A percentile compares a stretch with the other conserved stretches of the same genome.
These are phyloP conservation scores for Gymnosoma rotundatum DNA, from an alignment of 2,888 invertebrate species.

Conservation along the genomic window DNA sequence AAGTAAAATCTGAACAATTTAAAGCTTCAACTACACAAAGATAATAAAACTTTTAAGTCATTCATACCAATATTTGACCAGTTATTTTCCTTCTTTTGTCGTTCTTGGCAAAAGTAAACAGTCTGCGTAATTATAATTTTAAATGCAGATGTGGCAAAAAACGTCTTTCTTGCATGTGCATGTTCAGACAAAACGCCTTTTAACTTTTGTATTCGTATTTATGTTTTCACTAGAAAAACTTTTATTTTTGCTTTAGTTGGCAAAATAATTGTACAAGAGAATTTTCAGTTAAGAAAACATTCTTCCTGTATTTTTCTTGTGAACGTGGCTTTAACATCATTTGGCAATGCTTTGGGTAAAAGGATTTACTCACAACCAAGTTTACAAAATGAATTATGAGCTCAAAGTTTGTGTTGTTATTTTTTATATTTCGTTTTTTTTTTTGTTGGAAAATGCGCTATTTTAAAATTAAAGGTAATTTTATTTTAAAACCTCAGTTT, in stretches of 20 bases:
- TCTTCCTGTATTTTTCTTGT: slow-evolving; percentile 9
- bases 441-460: not conserved
- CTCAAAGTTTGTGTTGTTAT: slow-evolving; percentile 51
- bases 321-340: slow-evolving; percentile 48
- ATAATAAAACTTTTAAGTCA: slow-evolving; percentile 54
- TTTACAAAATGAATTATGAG: slow-evolving; percentile 70
- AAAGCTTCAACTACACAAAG: not conserved
- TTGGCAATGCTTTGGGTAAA: slow-evolving; percentile 58
- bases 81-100: slow-evolving; percentile 20
- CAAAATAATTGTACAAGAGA: slow-evolving; percentile 53
- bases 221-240: slow-evolving; percentile 48
- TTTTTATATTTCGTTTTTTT: slow-evolving; percentile 17
- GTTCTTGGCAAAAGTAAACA: slow-evolving; percentile 63
- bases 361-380: slow-evolving; percentile 66
- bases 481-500: not conserved
- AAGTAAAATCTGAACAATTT: not conserved
- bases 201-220: slow-evolving; percentile 23
- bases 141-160: slow-evolving; percentile 73
- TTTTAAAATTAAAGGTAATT: not conserved
- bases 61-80: slow-evolving; percentile 68
- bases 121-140: slow-evolving; percentile 73
- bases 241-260: slow-evolving; percentile 61
- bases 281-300: slow-evolving; percentile 24
- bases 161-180: slow-evolving; percentile 25
- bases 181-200: slow-evolving; percentile 52